Evolutionary conservation across 2,888 invertebrate genomes (phyloP).

Genomic region (Metallyticus violacea): DNA sequence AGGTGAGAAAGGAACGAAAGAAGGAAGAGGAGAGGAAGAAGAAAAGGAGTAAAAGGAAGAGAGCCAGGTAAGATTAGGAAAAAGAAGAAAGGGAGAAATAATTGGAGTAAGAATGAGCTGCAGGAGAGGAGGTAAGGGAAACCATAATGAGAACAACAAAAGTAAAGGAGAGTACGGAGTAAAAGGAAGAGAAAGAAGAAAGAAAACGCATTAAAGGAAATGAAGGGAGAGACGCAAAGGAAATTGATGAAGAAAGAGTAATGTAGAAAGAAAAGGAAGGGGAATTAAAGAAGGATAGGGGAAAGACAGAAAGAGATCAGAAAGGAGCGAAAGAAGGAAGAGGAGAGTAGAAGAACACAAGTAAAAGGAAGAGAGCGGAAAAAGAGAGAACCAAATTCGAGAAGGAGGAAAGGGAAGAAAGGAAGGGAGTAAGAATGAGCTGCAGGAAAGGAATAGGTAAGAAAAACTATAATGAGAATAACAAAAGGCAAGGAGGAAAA

Average conservation of each 20-base stretch:
- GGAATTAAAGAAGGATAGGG: no score
- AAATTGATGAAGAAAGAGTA: no score
- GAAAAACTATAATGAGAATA: no score
- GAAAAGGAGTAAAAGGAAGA: not conserved
- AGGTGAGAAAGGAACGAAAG: not conserved
- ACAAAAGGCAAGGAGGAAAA: not conserved
- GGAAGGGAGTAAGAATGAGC: not conserved
- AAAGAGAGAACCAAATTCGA: not conserved
- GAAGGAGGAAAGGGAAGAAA: not conserved
- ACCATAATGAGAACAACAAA: no score
- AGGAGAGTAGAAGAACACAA: not conserved
- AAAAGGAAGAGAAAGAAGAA: no score
- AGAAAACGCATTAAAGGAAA: no score
- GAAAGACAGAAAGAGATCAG: not conserved
- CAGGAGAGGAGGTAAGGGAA: no score
- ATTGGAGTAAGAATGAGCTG: not conserved
- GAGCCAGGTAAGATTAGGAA: not conserved
- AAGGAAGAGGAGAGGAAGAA: not conserved
- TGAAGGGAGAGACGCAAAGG: no score
- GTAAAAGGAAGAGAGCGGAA: not conserved
- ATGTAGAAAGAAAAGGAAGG: no score
- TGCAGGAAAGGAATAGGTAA: not conserved
- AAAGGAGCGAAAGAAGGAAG: not conserved
- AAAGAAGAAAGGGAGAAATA: not conserved
- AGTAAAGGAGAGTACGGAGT: no score